Conservation (phyloP, 1,140 invertebrate genomes). For the Glossosoma conforme region DNA sequence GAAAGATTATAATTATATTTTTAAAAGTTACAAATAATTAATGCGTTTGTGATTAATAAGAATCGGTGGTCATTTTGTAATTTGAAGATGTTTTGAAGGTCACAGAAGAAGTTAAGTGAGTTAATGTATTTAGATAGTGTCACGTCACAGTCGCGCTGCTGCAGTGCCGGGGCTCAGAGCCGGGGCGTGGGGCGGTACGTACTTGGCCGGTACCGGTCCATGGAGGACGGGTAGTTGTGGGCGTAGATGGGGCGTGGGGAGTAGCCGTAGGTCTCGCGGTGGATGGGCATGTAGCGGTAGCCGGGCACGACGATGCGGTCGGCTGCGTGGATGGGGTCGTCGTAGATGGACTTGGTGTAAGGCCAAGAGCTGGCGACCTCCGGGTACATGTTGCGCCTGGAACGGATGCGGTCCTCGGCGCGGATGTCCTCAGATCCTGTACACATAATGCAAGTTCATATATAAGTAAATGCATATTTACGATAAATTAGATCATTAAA, state of each 20-base stretch:
- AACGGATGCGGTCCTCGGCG: conserved; percentile 70
- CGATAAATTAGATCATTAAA: too few relatives aligned
- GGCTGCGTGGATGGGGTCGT: conserved; percentile 70
- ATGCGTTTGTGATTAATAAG: too few relatives aligned
- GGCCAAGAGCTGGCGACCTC: conserved; percentile 65
- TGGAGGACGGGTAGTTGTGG: conserved; percentile 69
- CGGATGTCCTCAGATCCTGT: conserved; percentile 84
- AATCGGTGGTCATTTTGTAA: too few relatives aligned
- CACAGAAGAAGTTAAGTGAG: too few relatives aligned
- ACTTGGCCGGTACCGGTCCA: conserved; percentile 78
- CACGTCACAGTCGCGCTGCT: conserved; percentile 8
- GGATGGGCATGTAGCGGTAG: conserved; percentile 83
- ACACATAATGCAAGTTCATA: too few relatives aligned
- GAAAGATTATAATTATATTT: too few relatives aligned
- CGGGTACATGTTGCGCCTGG: conserved; percentile 65
- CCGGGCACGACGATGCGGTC: conserved; percentile 79
- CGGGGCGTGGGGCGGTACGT: conserved; percentile 51
- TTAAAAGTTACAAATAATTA: too few relatives aligned
- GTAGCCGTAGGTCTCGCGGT: conserved; percentile 83
- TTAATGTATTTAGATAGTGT: conserved; percentile 3
- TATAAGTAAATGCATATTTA: too few relatives aligned
- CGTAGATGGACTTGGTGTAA: conserved; percentile 77
- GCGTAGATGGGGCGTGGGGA: conserved; percentile 79
- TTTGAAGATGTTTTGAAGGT: too few relatives aligned
- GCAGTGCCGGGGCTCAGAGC: conserved; percentile 6